Conservation (phyloP, 2,888 invertebrate species). For the Eutolmus rufibarbis region DNA sequence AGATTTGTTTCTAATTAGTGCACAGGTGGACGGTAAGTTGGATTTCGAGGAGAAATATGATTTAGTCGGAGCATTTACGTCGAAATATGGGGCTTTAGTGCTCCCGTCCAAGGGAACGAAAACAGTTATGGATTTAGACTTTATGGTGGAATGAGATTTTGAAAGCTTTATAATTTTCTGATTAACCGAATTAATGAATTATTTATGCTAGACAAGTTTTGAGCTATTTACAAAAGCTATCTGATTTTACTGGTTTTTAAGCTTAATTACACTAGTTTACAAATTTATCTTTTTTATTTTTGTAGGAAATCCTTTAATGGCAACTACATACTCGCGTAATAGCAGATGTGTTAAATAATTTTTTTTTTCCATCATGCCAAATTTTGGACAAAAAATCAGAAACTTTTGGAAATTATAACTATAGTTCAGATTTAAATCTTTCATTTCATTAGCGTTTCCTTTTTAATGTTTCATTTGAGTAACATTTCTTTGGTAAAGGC, state of each 20-base stretch:
- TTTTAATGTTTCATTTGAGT: too few relatives aligned
- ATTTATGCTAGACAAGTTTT: neutral
- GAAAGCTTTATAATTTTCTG: conserved; percentile 29
- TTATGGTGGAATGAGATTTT: conserved; percentile 18
- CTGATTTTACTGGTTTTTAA: neutral
- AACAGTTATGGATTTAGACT: conserved; percentile 21
- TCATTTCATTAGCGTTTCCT: too few relatives aligned
- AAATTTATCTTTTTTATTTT: too few relatives aligned
- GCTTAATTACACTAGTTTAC: too few relatives aligned
- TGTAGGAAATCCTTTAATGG: too few relatives aligned
- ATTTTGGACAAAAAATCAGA: too few relatives aligned
- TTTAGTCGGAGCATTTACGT: conserved; percentile 21
- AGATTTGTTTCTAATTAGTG: conserved; percentile 46
- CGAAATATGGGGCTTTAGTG: neutral
- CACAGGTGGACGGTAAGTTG: conserved; percentile 45
- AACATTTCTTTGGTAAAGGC: too few relatives aligned
- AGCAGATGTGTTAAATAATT: too few relatives aligned
- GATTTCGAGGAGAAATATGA: conserved; percentile 39
- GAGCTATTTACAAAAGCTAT: neutral
- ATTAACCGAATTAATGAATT: conserved; percentile 12
- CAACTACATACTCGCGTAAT: too few relatives aligned
- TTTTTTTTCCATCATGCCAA: too few relatives aligned
- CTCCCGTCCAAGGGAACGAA: neutral
- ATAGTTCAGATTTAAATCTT: too few relatives aligned
- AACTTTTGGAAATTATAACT: too few relatives aligned